A percentile compares a stretch with the other conserved stretches of the same genome.
phyloP scores from a whole-genome alignment of 2,888 invertebrate genomes.

The Brachypterus glaber region DNA sequence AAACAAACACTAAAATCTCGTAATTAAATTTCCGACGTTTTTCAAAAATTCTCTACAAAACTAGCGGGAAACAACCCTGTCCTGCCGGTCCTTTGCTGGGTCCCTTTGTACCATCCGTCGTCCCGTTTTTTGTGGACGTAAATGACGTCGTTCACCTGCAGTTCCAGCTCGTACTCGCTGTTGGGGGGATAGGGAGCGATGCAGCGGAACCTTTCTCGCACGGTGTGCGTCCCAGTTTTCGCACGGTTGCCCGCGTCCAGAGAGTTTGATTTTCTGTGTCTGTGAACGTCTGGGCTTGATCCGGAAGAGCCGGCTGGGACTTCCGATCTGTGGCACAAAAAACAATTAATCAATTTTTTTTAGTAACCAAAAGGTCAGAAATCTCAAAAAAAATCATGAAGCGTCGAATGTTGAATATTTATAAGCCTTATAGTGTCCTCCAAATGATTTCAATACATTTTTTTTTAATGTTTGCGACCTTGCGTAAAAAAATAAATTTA shows the following conservation, averaged over 20 bases:
- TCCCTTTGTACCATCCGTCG: constrained; percentile 94
- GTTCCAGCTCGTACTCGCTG: constrained; percentile 83
- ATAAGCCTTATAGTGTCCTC: no score
- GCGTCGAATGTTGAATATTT: no score
- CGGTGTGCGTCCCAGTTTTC: constrained; percentile 34
- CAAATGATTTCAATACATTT: no score
- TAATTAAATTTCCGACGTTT: no score
- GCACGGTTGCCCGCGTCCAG: constrained; percentile 56
- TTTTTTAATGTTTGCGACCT: no score
- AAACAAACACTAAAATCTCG: not conserved
- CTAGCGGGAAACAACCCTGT: constrained; percentile 93
- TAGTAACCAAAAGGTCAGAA: constrained; percentile 2
- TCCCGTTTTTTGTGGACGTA: constrained; percentile 86
- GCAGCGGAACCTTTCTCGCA: constrained; percentile 64
- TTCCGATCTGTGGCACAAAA: constrained; percentile 22
- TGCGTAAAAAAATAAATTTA: no score
- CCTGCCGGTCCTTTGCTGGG: constrained; percentile 78
- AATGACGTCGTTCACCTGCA: constrained; percentile 84
- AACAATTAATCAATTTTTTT: constrained; percentile 3
- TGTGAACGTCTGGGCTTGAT: constrained; percentile 37
- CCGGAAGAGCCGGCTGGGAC: constrained; percentile 33
- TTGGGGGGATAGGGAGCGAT: constrained; percentile 92
- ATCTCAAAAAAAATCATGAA: constrained; percentile 5
- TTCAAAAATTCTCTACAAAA: constrained; percentile 53
- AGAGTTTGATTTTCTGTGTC: constrained; percentile 68